Evolutionary conservation across 2,888 invertebrate genomes (phyloP), one percentile per base, ranked within the genome.

Genomic region (Cancer borealis): DNA sequence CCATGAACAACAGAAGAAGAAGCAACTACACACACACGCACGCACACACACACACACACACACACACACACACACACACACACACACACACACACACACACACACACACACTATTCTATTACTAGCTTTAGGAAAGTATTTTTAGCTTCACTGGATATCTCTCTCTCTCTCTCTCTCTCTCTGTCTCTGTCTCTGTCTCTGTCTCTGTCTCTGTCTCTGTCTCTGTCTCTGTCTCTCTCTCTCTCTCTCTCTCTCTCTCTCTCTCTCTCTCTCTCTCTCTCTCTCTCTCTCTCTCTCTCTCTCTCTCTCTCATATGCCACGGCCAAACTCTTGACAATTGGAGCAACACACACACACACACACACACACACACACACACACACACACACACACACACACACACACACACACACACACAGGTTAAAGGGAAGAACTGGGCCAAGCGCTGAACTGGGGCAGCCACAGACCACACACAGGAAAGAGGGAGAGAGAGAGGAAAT

Each of bases 41-140:
- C 66, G n/a, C 66, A 66, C 66, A 66, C 66, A 66, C 54, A 54
- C 66, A 66, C 66, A 66, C 66, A 66, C 66, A 66, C 66, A 66
- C 66, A 66, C 66, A 66, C 66, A 66, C 66, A 66, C 66, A 66
- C 66, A 66, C 66, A 66, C 66, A 66, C 66, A 66, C 66, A 66
- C 66, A 66, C 66, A 66, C 21, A 66, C 66, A 66, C 66, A 66
- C 66, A 66, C 66, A 21, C 54, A 54, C 54, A 54, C 54, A 54
- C 54, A 54, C 54, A 54, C 54, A 54, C 54, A 54, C 54, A 54
- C 8, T 54, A 8, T 54, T 66, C 1, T 66, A 66, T 66, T 66
- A 21, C n/a, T 66, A 66, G 21, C 66, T 6, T n/a, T 17, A n/a
- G n/a, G n/a, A n/a, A n/a, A 21, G 66, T 66, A 66, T 66, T 66